phyloP scores from a whole-genome alignment of 1,140 invertebrate species.

The Leucophenga varia region DNA sequence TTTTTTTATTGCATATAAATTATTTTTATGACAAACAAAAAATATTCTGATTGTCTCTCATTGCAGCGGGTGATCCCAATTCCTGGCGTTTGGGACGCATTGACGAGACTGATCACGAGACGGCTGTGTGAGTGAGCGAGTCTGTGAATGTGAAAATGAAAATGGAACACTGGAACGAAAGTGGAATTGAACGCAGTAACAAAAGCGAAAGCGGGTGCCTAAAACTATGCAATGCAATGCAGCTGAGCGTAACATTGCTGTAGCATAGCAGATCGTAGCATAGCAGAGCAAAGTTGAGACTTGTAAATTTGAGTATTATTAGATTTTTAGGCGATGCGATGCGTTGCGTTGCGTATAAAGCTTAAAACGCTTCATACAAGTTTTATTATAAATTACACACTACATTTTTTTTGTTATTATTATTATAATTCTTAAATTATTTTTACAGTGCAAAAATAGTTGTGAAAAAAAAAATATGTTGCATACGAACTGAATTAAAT shows the following conservation, averaged over 20 bases:
- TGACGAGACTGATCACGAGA: conserved; percentile 79
- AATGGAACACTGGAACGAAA: conserved; percentile 1
- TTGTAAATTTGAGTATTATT: conserved; percentile 55
- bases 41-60: no score
- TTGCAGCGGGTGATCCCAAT: conserved; percentile 73
- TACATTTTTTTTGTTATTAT: background rate
- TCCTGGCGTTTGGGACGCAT: conserved; percentile 78
- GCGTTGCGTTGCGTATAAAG: no score
- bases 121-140: conserved; percentile 67
- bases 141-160: conserved; percentile 3
- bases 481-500: conserved; percentile 1
- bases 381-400: conserved; percentile 9
- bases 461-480: background rate
- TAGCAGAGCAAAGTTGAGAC: conserved; percentile 41
- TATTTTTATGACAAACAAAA: no score
- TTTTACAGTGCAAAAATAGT: background rate
- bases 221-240: conserved; percentile 3
- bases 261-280: no score
- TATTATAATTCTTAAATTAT: background rate
- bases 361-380: no score
- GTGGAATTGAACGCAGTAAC: conserved; percentile 10
- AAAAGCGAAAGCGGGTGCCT: background rate
- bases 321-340: conserved; percentile 45
- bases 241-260: no score
- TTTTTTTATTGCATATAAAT: no score